Evolutionary conservation across 2,888 invertebrate genomes (phyloP).

Genomic region (Epinotia brunnichana): DNA sequence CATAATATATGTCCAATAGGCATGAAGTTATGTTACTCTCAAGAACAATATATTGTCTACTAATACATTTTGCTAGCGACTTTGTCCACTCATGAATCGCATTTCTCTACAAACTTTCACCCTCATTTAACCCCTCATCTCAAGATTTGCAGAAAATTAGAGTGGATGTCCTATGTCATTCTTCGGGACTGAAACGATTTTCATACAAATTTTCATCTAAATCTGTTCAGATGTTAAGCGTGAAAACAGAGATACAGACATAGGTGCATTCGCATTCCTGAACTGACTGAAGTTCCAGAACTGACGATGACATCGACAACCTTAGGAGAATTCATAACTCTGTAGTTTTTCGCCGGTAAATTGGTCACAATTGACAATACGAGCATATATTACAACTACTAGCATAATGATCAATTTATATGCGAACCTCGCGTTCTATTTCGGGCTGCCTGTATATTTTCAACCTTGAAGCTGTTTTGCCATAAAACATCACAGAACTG

Average conservation of each 20-base stretch:
- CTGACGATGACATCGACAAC: background rate
- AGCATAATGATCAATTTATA: slow-evolving; percentile 49
- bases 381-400: slow-evolving; percentile 15
- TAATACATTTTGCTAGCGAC: background rate
- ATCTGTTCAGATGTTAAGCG: background rate
- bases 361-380: slow-evolving; percentile 23
- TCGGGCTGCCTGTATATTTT: slow-evolving; percentile 50
- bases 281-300: too few species aligned
- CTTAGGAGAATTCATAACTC: background rate
- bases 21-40: too few species aligned
- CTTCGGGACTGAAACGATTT: background rate
- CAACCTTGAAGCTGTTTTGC: slow-evolving; percentile 59
- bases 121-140: background rate
- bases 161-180: background rate
- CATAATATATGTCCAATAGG: too few species aligned
- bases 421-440: slow-evolving; percentile 52
- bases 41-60: too few species aligned
- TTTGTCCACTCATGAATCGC: background rate
- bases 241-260: background rate
- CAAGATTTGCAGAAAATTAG: background rate
- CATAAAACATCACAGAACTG: slow-evolving; percentile 50
- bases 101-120: background rate
- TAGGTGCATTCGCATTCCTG: background rate
- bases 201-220: background rate
- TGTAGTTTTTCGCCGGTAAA: slow-evolving; percentile 1